Evolutionary conservation across 2,888 invertebrate species (phyloP), one percentile per base, ranked within the genome.

Genomic region (Belgica antarctica): DNA sequence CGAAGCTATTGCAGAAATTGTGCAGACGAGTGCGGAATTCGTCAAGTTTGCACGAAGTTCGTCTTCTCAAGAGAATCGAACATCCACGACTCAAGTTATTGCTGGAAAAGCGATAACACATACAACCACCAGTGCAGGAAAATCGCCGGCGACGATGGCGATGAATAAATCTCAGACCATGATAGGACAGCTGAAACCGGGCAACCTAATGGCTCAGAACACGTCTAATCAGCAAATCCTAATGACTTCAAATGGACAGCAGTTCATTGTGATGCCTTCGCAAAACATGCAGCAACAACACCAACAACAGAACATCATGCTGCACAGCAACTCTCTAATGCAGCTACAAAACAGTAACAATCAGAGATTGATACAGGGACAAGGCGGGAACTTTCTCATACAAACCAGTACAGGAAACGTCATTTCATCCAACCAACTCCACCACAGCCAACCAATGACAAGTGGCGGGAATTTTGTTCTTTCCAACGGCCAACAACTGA

Each of bases 41-140:
- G 81, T 80, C 1, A 82, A 85, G 1, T 85, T 85, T 72, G 84
- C 86, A 0, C 86, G 86, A n/a, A 85, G 86, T 1, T 85, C 85
- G 28, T 78, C 82, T 52, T 84, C 84, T 75, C 87, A 89, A 7
- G 90, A 90, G 0, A 89, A 89, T 34, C 85, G 90, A 73, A 91
- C 91, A 76, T 91, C 92, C 0, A 89, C 92, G 19, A 92, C 92
- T 0, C 90, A 88, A 0, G 90, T 91, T 1, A 78, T 89, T 72
- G 90, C 90, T 1, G 90, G 90, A 1, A 84, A 87, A 77, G 85
- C 90, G 0, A 88, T 88, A 74, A 90, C 90, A 0, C 87, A 88
- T 0, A 89, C 90, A 0, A 89, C 90, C 0, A 88, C 90, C 0
- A 24, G 34, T 1, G 19, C 61, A 7, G 24, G 31, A 7, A 70